phyloP scores from a whole-genome alignment of 1,140 invertebrate genomes.

The Lethrus apterus region DNA sequence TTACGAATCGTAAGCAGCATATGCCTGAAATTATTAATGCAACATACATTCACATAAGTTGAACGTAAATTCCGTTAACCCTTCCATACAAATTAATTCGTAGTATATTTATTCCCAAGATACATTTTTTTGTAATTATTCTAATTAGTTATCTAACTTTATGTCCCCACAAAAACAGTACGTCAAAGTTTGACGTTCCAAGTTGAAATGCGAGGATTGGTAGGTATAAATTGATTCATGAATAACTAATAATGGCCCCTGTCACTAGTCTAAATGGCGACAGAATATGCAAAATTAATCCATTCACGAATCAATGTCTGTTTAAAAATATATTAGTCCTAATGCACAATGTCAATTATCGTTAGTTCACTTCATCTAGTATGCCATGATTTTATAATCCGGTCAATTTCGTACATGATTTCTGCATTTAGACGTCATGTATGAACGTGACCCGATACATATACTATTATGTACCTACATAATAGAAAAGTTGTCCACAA shows the following conservation, averaged over 20 bases:
- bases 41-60: no score
- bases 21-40: no score
- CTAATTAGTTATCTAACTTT: no score
- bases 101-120: no score
- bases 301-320: neutral
- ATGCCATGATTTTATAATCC: slow-evolving; percentile 10
- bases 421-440: slow-evolving; percentile 4
- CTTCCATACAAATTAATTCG: no score
- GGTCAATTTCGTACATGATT: slow-evolving; percentile 5
- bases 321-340: slow-evolving; percentile 15
- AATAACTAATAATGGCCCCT: slow-evolving; percentile 8
- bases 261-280: slow-evolving; percentile 6
- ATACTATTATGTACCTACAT: neutral
- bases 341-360: slow-evolving; percentile 10
- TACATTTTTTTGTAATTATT: no score
- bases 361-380: slow-evolving; percentile 7
- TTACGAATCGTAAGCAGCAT: no score
- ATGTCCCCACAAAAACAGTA: no score
- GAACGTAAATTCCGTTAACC: no score
- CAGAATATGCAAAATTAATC: slow-evolving; percentile 12
- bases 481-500: neutral
- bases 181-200: no score
- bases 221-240: no score
- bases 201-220: no score
- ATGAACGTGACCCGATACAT: neutral